Conservation (phyloP, 2,888 invertebrate genomes). For the Pachydiplax longipennis region DNA sequence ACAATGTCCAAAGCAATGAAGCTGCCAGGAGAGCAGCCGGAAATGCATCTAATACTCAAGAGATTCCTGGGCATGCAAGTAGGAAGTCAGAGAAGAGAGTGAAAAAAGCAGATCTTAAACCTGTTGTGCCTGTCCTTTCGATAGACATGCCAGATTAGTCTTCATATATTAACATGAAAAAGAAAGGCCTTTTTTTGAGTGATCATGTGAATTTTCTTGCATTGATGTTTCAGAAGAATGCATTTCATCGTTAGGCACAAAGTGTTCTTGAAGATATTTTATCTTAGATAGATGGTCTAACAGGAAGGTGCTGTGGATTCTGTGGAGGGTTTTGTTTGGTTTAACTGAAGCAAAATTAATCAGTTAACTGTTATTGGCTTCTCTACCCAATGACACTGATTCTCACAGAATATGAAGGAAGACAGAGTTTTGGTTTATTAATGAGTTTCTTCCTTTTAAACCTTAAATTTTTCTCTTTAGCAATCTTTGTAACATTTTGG, state of each 20-base stretch:
- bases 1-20: constrained; percentile 69
- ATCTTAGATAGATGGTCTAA: background rate
- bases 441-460: too few relatives aligned
- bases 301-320: too few relatives aligned
- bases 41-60: constrained; percentile 58
- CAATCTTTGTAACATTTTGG: too few relatives aligned
- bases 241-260: background rate
- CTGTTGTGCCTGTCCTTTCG: constrained; percentile 86
- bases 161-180: background rate
- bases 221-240: background rate
- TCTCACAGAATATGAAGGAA: too few relatives aligned
- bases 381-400: too few relatives aligned
- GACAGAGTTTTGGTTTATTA: too few relatives aligned
- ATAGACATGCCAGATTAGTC: constrained; percentile 91
- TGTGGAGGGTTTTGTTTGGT: too few relatives aligned
- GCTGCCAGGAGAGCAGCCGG: constrained; percentile 50
- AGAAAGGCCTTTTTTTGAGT: background rate
- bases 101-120: constrained; percentile 83
- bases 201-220: background rate
- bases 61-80: constrained; percentile 62
- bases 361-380: too few relatives aligned
- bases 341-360: too few relatives aligned
- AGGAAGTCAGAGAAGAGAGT: constrained; percentile 73
- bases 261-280: background rate
- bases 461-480: too few relatives aligned